Evolutionary conservation across 2,797 vertebrate genomes (phyloP).

Genomic region (Catamblyrhynchus diadema): DNA sequence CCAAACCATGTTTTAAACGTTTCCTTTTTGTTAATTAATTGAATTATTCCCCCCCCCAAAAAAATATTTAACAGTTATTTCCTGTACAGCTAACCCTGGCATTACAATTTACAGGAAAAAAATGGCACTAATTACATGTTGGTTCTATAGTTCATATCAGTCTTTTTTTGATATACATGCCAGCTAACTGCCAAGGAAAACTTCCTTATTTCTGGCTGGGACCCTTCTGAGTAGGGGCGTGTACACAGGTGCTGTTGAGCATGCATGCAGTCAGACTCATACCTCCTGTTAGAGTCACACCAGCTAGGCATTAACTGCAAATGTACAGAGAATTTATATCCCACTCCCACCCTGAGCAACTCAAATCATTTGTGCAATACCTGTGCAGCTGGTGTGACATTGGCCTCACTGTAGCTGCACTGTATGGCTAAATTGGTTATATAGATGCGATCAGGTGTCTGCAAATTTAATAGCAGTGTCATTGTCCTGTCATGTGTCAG

Average conservation of each 20-base stretch:
- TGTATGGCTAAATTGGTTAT: background rate
- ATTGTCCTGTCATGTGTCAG: background rate
- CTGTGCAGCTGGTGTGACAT: accelerated
- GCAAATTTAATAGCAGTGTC: background rate
- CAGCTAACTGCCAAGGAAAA: background rate
- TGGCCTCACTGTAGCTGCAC: background rate
- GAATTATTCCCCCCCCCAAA: accelerated
- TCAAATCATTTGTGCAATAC: background rate
- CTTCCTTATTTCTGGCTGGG: background rate
- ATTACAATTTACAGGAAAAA: background rate
- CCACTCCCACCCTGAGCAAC: background rate
- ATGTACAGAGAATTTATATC: background rate
- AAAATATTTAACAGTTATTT: background rate
- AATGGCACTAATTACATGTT: background rate
- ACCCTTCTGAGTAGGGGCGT: background rate
- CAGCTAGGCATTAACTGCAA: background rate
- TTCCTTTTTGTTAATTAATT: background rate
- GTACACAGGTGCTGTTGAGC: background rate
- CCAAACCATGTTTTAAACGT: background rate
- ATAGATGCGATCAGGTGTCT: accelerated
- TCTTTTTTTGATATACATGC: background rate
- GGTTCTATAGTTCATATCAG: background rate
- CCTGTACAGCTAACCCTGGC: background rate
- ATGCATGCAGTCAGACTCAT: background rate
- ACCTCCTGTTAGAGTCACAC: background rate